These are phyloP conservation scores for Xestia ashworthii DNA, from an alignment of 2,888 invertebrate genomes.

Conservation along the genomic window DNA sequence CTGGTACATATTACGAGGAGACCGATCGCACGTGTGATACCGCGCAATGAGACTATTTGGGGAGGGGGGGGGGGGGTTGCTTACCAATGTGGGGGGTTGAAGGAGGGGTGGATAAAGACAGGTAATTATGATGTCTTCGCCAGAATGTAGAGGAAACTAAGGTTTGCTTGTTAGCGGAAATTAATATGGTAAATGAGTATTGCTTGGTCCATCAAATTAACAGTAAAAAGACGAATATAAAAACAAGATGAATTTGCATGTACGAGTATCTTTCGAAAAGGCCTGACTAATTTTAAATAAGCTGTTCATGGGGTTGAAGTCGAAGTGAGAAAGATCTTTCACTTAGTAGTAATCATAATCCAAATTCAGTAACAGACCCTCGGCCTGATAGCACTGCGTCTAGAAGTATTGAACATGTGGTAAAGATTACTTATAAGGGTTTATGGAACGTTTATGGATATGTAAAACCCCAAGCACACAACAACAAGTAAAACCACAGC, in stretches of 20 bases:
- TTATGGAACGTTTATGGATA: not conserved
- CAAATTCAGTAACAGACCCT: not conserved
- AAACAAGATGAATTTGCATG: not conserved
- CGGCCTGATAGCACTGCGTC: not conserved
- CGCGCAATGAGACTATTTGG: conserved; percentile 20
- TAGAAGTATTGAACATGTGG: not conserved
- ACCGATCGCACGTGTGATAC: conserved; percentile 48
- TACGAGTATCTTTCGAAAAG: not conserved
- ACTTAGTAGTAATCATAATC: not conserved
- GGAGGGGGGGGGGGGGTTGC: not conserved
- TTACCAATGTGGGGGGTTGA: not conserved
- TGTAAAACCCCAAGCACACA: not conserved
- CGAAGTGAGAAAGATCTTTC: not conserved
- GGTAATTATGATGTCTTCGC: conserved; percentile 9
- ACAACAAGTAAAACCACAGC: not conserved
- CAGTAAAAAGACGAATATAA: not conserved
- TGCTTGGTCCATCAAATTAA: not conserved
- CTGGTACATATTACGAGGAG: conserved; percentile 17
- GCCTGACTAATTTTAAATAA: not conserved
- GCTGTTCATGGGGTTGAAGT: not conserved
- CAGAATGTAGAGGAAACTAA: not conserved
- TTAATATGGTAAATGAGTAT: not conserved
- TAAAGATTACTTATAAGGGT: not conserved
- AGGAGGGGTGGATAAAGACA: not conserved
- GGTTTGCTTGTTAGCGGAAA: not conserved